These are phyloP conservation scores for Octopus bimaculoides DNA, from an alignment of 1,140 invertebrate genomes.

Conservation along the genomic window DNA sequence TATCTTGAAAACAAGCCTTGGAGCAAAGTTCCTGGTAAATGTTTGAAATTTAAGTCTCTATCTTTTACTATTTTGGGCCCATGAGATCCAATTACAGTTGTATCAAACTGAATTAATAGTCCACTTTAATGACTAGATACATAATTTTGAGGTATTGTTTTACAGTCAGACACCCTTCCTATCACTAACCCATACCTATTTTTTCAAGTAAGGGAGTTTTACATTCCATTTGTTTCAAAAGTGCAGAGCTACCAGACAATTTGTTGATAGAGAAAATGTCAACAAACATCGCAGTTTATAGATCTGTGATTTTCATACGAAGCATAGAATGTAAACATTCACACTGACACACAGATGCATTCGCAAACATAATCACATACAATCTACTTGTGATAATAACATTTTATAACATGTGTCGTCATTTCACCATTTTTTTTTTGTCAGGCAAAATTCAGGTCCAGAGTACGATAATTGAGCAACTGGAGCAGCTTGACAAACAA, in stretches of 20 bases:
- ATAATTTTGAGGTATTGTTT: no score
- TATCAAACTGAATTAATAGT: no score
- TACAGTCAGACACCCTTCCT: no score
- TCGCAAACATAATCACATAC: neutral
- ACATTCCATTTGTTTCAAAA: no score
- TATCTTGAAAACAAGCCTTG: no score
- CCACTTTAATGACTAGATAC: no score
- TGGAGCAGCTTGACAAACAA: conserved; percentile 51
- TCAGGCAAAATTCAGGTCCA: conserved; percentile 48
- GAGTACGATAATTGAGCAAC: conserved; percentile 42
- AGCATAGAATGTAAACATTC: neutral
- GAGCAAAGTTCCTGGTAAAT: no score
- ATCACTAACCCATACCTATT: no score
- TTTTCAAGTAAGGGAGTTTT: no score
- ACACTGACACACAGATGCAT: conserved; percentile 8
- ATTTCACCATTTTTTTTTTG: neutral
- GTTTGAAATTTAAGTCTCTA: no score
- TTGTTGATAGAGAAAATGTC: neutral
- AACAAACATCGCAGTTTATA: neutral
- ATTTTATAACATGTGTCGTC: neutral
- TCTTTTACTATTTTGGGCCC: no score
- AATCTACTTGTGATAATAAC: neutral
- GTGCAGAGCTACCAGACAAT: neutral
- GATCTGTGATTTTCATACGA: neutral
- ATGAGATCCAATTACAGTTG: no score